These are phyloP conservation scores for Dexiosoma caninum DNA, from an alignment of 2,888 invertebrate genomes.

Conservation along the genomic window DNA sequence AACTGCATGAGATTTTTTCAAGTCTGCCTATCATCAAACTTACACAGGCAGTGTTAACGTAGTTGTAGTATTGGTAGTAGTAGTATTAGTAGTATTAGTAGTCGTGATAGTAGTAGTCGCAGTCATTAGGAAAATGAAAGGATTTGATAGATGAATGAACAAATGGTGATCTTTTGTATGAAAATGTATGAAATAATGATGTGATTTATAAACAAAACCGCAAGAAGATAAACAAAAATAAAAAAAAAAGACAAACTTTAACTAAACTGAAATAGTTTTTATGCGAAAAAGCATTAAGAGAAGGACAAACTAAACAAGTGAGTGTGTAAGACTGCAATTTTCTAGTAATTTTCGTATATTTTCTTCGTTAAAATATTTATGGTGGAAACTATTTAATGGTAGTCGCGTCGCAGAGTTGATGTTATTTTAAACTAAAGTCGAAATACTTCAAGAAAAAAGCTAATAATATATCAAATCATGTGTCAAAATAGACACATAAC, in stretches of 20 bases:
- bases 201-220: slow-evolving; percentile 61
- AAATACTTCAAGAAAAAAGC: slow-evolving; percentile 28
- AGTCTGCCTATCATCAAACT: slow-evolving; percentile 16
- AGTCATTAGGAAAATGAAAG: slow-evolving; percentile 64
- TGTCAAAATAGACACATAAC: slow-evolving; percentile 63
- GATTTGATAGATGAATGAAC: slow-evolving; percentile 64
- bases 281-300: slow-evolving; percentile 57
- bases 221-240: slow-evolving; percentile 36
- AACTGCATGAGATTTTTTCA: slow-evolving; percentile 33
- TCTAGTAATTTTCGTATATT: slow-evolving; percentile 52
- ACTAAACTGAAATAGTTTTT: slow-evolving; percentile 60
- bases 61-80: slow-evolving; percentile 12
- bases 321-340: slow-evolving; percentile 53
- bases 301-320: slow-evolving; percentile 22
- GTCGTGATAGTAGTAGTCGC: slow-evolving; percentile 40
- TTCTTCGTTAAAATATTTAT: slow-evolving; percentile 56
- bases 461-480: slow-evolving; percentile 63
- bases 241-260: slow-evolving; percentile 35
- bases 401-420: slow-evolving; percentile 45
- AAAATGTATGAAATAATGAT: slow-evolving; percentile 64
- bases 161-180: slow-evolving; percentile 64
- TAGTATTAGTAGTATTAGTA: neutral
- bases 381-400: slow-evolving; percentile 54
- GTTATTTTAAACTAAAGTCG: slow-evolving; percentile 19
- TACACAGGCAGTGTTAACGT: slow-evolving; percentile 2